Percentiles rank a stretch among this genome's conserved stretches.
phyloP scores from a whole-genome alignment of 2,888 invertebrate genomes.

The Brassicogethes aeneus region DNA sequence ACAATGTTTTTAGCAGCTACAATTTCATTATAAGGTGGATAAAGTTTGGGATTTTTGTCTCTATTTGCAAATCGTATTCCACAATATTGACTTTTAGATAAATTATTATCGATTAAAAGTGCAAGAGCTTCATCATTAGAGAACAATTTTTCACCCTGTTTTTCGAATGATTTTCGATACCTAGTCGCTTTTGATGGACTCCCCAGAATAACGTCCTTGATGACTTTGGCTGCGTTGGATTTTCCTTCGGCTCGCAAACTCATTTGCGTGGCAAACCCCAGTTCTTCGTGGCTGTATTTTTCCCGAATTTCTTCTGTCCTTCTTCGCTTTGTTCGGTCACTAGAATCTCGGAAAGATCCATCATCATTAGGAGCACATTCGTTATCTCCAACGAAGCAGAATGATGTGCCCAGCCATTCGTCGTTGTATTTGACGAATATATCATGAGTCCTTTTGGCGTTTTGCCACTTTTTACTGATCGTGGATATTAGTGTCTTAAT shows the following conservation, averaged over 20 bases:
- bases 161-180: too few species aligned
- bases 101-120: constrained; percentile 3
- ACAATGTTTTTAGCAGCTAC: too few species aligned
- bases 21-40: constrained; percentile 3
- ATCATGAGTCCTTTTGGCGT: too few species aligned
- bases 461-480: too few species aligned
- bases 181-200: constrained; percentile 5
- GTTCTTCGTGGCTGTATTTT: constrained; percentile 3
- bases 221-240: constrained; percentile 7
- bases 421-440: too few species aligned
- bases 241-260: constrained; percentile 8
- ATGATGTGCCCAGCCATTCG: too few species aligned
- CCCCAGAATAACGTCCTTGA: constrained; percentile 6
- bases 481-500: too few species aligned
- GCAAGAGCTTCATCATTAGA: constrained; percentile 2
- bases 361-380: too few species aligned
- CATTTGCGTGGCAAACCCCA: constrained; percentile 9
- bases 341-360: too few species aligned
- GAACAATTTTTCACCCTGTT: neutral
- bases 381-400: too few species aligned
- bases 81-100: constrained; percentile 2
- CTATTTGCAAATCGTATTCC: too few species aligned
- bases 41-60: constrained; percentile 3
- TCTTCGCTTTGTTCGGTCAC: constrained; percentile 4
- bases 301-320: constrained; percentile 5